A percentile compares a stretch with the other conserved stretches of the same genome.
Conservation (phyloP, 2,113 vertebrate species). For the Pholis gunnellus region DNA sequence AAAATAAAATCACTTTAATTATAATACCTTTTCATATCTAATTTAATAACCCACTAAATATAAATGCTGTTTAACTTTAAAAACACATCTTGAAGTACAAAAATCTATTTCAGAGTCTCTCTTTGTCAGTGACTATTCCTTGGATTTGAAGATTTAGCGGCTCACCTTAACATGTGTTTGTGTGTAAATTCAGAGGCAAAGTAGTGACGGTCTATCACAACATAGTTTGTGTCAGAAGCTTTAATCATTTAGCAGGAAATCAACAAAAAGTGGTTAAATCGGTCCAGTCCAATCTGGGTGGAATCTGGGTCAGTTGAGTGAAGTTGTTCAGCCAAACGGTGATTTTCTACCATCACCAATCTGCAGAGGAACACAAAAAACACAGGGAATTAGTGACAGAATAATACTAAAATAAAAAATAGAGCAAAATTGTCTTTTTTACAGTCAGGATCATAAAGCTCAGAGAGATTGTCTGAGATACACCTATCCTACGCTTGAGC, state of each 20-base stretch:
- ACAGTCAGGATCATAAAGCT: not conserved
- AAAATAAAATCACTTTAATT: slow-evolving; percentile 21
- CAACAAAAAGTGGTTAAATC: not conserved
- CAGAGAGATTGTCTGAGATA: not conserved
- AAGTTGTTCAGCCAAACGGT: not conserved
- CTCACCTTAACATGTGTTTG: not conserved
- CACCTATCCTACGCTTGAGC: not conserved
- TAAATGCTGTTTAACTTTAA: not conserved
- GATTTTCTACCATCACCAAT: slow-evolving; percentile 2
- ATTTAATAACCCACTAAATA: not conserved
- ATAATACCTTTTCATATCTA: not conserved
- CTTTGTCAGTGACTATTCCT: not conserved
- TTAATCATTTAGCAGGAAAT: not conserved
- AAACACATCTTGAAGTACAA: not conserved
- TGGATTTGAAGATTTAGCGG: not conserved
- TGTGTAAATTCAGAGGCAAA: not conserved
- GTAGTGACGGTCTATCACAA: not conserved
- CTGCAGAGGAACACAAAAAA: slow-evolving; percentile 61
- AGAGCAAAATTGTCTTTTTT: not conserved
- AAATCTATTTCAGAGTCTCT: not conserved
- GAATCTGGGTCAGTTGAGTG: not conserved
- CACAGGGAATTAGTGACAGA: slow-evolving; percentile 37
- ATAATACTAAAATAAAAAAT: not conserved
- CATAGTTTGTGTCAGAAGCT: not conserved
- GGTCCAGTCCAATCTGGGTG: not conserved